Conservation (phyloP, 1,140 invertebrate genomes). For the Drosophila subpulchrella region DNA sequence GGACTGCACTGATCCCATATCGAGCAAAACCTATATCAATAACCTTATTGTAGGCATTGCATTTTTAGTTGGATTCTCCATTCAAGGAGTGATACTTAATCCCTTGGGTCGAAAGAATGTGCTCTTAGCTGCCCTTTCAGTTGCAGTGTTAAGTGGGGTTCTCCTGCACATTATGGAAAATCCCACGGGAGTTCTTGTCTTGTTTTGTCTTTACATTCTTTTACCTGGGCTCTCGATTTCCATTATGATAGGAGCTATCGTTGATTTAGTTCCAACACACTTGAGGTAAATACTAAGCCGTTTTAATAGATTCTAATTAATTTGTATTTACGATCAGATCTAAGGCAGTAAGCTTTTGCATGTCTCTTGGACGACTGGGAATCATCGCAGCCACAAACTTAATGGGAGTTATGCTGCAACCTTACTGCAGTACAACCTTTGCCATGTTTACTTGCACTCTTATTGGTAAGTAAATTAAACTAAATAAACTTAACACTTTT, state of each 20-base stretch:
- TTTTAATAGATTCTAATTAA: not conserved
- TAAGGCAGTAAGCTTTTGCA: conserved; percentile 86
- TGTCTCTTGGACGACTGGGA: conserved; percentile 87
- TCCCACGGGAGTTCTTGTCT: conserved; percentile 64
- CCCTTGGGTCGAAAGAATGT: conserved; percentile 80
- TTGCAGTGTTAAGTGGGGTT: conserved; percentile 62
- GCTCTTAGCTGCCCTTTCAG: conserved; percentile 51
- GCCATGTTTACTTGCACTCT: conserved; percentile 63
- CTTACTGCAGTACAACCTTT: conserved; percentile 85
- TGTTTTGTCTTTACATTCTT: conserved; percentile 83
- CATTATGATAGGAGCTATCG: conserved; percentile 84
- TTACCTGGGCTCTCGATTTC: conserved; percentile 84
- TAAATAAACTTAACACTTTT: accelerated
- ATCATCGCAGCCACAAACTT: conserved; percentile 86
- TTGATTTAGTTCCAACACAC: conserved; percentile 85
- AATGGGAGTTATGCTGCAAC: conserved; percentile 86
- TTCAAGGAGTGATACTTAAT: conserved; percentile 75
- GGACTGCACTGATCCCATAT: conserved; percentile 76
- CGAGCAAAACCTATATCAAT: conserved; percentile 80
- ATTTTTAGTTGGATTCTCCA: conserved; percentile 76
- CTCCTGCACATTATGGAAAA: conserved; percentile 72
- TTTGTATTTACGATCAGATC: conserved; percentile 80
- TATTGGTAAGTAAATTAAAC: conserved; percentile 41
- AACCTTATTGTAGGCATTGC: conserved; percentile 79
- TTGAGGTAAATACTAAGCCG: conserved; percentile 64